These are phyloP conservation scores for Drepana arcuata DNA, from an alignment of 1,140 invertebrate species.

Conservation along the genomic window DNA sequence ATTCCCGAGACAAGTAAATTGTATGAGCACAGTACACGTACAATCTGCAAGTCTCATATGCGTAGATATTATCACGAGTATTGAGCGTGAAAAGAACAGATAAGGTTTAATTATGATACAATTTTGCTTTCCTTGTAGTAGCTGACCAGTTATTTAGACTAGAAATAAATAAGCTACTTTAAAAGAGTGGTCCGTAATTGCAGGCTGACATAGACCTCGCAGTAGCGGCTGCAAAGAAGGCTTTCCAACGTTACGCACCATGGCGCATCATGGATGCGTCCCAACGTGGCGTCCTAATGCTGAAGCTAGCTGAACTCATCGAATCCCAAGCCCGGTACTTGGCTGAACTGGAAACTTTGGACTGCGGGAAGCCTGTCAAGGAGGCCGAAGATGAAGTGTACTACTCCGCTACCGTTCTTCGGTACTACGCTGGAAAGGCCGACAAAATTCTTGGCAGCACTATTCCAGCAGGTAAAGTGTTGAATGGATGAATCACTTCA, in stretches of 20 bases:
- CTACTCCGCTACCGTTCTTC: constrained; percentile 69
- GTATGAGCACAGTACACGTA: no score
- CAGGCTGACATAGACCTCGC: constrained; percentile 86
- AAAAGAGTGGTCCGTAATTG: no score
- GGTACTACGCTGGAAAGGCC: constrained; percentile 84
- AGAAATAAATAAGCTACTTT: no score
- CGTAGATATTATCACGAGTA: no score
- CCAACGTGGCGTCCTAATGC: constrained; percentile 69
- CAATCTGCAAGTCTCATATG: no score
- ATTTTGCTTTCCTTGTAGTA: no score
- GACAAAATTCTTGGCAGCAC: constrained; percentile 81
- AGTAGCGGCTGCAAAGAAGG: constrained; percentile 83
- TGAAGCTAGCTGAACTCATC: constrained; percentile 81
- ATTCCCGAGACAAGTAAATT: no score
- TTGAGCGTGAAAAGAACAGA: no score
- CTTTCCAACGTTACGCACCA: constrained; percentile 79
- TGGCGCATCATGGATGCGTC: constrained; percentile 84
- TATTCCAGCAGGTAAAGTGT: constrained; percentile 52
- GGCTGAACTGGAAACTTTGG: constrained; percentile 78
- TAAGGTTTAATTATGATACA: no score
- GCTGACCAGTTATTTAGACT: no score
- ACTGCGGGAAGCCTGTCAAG: constrained; percentile 83
- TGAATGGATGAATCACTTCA: no score
- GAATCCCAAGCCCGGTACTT: constrained; percentile 79
- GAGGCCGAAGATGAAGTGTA: constrained; percentile 74